These are phyloP conservation scores for Apaloderma vittatum DNA, from an alignment of 2,113 vertebrate genomes.

Conservation along the genomic window DNA sequence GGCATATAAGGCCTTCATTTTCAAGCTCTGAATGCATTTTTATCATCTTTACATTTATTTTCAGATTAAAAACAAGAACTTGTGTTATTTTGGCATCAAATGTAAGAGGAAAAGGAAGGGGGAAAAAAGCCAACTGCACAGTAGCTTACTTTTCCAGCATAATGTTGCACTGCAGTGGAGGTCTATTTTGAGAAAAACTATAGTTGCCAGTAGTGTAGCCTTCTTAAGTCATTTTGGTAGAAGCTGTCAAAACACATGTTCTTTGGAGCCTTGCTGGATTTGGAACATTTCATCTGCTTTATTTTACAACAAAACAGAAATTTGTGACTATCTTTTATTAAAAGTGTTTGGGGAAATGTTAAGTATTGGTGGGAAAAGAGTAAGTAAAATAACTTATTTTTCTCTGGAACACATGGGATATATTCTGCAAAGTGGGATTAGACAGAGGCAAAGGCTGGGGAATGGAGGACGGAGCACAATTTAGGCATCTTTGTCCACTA, in stretches of 20 bases:
- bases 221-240: conserved; percentile 44
- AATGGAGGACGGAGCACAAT: neutral
- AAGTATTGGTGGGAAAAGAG: neutral
- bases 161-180: conserved; percentile 5
- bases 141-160: conserved; percentile 12
- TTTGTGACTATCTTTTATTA: neutral
- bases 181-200: conserved; percentile 51
- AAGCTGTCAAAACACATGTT: conserved; percentile 53
- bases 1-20: neutral
- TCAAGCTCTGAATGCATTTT: neutral
- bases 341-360: neutral
- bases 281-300: conserved; percentile 24
- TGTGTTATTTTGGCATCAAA: neutral
- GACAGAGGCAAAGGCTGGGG: neutral
- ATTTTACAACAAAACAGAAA: neutral
- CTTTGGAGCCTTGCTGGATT: conserved; percentile 10
- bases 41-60: neutral
- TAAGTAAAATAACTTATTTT: neutral
- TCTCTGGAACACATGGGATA: neutral
- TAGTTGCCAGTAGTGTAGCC: conserved; percentile 2
- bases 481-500: neutral
- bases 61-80: neutral
- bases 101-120: neutral
- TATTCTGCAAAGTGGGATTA: neutral
- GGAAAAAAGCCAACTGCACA: neutral